These are phyloP conservation scores for Campylorhamphus procurvoides DNA, from an alignment of 2,113 vertebrate species.

Conservation along the genomic window DNA sequence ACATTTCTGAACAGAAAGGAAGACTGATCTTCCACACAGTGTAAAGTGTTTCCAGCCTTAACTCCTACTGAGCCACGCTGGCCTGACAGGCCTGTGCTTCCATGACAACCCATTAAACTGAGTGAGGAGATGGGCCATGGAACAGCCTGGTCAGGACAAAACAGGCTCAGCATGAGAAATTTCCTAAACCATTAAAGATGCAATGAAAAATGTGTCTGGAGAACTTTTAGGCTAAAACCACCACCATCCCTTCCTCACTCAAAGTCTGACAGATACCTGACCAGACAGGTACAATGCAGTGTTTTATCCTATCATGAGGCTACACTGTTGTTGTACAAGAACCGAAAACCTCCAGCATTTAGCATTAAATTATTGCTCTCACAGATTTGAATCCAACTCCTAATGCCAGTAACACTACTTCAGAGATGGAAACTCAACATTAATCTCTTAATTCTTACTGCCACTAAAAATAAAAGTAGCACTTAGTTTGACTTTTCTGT, in stretches of 20 bases:
- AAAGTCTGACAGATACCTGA: not conserved
- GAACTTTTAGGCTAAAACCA: not conserved
- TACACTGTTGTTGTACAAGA: no score
- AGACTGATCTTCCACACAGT: not conserved
- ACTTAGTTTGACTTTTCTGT: no score
- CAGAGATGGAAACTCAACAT: no score
- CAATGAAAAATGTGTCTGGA: not conserved
- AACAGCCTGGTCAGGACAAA: not conserved
- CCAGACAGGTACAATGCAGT: no score
- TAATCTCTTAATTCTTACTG: no score
- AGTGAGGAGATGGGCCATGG: not conserved
- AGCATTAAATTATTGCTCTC: no score
- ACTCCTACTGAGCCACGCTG: not conserved
- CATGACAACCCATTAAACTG: not conserved
- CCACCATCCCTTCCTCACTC: not conserved
- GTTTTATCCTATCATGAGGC: no score
- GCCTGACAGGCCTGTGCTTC: not conserved
- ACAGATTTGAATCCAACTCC: no score
- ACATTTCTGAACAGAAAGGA: not conserved
- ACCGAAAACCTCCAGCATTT: no score
- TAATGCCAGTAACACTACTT: no score
- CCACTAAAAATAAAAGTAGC: no score
- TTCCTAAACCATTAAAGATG: not conserved
- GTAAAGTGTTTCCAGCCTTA: not conserved
- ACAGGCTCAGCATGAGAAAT: not conserved